These are phyloP conservation scores for Aphidius ervi DNA, from an alignment of 1,140 invertebrate genomes.

Conservation along the genomic window DNA sequence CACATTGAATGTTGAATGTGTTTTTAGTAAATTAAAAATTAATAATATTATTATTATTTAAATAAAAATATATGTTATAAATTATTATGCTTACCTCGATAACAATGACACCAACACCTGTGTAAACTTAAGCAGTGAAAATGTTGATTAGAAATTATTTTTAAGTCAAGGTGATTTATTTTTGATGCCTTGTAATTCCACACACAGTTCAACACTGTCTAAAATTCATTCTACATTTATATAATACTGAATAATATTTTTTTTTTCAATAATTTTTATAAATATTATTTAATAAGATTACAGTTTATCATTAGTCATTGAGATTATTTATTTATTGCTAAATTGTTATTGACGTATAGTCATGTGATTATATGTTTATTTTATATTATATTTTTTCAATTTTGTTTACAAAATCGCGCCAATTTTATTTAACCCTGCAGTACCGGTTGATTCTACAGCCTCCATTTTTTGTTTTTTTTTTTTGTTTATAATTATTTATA, in stretches of 20 bases:
- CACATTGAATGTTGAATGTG: background rate
- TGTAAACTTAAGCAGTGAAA: slow-evolving; percentile 10
- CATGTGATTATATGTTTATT: slow-evolving; percentile 3
- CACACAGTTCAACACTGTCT: background rate
- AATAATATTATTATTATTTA: background rate
- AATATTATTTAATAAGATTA: background rate
- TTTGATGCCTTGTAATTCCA: slow-evolving; percentile 11
- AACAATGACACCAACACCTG: background rate
- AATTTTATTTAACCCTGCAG: background rate
- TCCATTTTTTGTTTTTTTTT: background rate
- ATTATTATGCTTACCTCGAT: background rate
- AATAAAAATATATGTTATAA: too few species aligned
- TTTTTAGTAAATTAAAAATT: background rate
- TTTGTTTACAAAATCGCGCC: slow-evolving; percentile 7
- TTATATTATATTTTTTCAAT: slow-evolving; percentile 5
- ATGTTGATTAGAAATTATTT: background rate
- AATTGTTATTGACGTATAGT: background rate
- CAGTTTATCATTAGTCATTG: background rate
- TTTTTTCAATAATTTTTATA: background rate
- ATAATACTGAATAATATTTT: background rate
- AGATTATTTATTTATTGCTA: background rate
- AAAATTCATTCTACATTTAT: background rate
- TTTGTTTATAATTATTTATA: background rate
- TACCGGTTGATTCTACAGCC: background rate
- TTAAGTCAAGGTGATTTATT: slow-evolving; percentile 30